A percentile compares a stretch with the other conserved stretches of the same genome.
phyloP scores from a whole-genome alignment of 2,888 invertebrate genomes.

The Nowickia ferox region DNA sequence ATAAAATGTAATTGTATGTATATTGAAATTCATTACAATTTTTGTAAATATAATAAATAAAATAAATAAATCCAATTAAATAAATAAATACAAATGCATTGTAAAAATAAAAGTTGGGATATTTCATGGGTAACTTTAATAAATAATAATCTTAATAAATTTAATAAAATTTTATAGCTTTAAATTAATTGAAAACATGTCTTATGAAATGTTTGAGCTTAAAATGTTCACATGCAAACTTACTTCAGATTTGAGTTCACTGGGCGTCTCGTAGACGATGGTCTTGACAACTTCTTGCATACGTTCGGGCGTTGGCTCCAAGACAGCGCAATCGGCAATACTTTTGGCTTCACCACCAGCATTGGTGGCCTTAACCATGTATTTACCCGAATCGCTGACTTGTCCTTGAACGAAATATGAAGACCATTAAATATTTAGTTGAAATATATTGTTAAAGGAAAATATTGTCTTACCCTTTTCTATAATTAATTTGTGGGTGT shows the following conservation, averaged over 20 bases:
- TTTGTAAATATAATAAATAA: constrained; percentile 46
- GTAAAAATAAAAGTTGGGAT: constrained; percentile 39
- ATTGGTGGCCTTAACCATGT: constrained; percentile 89
- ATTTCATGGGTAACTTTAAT: constrained; percentile 23
- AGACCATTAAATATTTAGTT: not conserved
- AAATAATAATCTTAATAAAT: not conserved
- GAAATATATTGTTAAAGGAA: not conserved
- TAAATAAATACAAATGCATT: constrained; percentile 57
- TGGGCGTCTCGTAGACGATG: constrained; percentile 85
- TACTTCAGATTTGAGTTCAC: constrained; percentile 82
- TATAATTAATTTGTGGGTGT: constrained; percentile 87
- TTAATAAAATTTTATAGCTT: constrained; percentile 28
- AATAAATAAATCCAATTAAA: constrained; percentile 43
- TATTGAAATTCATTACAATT: constrained; percentile 64
- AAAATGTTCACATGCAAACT: constrained; percentile 79
- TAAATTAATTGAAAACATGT: constrained; percentile 31
- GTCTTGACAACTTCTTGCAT: constrained; percentile 88
- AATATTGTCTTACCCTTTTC: constrained; percentile 86
- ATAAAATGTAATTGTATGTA: constrained; percentile 68
- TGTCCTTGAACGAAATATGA: constrained; percentile 82
- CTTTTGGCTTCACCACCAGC: constrained; percentile 92
- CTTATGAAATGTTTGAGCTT: constrained; percentile 25
- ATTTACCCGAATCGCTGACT: constrained; percentile 89
- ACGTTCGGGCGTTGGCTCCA: constrained; percentile 88
- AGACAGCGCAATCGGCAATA: constrained; percentile 90